Base-by-base conservation (phyloP, 2,797 vertebrate genomes). In the Echeneis naucrates region DNA sequence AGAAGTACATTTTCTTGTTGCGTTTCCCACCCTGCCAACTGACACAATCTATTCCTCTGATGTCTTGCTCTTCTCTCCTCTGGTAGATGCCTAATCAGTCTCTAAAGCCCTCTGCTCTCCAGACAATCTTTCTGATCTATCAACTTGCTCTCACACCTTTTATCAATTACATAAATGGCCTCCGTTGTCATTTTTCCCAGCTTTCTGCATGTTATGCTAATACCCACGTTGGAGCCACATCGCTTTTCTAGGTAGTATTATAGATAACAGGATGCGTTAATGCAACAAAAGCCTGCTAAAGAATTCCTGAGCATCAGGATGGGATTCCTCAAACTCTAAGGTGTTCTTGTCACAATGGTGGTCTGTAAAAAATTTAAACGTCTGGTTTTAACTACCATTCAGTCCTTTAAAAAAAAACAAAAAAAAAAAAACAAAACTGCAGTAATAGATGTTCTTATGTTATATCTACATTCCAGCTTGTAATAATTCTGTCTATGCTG, bases 11-110 rank as follows among this genome's bases (percentile, higher is more conserved):
- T 77, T 75, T 72, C 73, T 81, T 58, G 57, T 76, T 53, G 67
- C 4, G 30, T 95, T 96, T 95, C 94, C 95, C 95, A 94, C 94
- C 94, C 93, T 94, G 94, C 88, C 93, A 81, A 92, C 93, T 94
- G 88, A 91, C 88, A 92, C 85, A 92, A 30, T 93, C 91, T 95
- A 90, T 92, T 89, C 91, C 91, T 93, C 90, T 89, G 90, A 92
- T 92, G 30, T 86, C 94, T 94, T 92, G 82, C 93, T 92, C 87
- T 93, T 87, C 93, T 91, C 89, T 94, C 89, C 82, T 90, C 88
- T 81, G 48, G 82, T 86, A 84, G 90, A 91, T 88, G 84, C 42
- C 69, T 95, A 94, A 93, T 95, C 91, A 87, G 70, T 92, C 93
- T 95, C 92, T 92, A 81, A 87, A 89, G 92, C 90, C 93, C 90